Evolutionary conservation across 2,888 invertebrate species (phyloP).

Genomic region (Oxytorus armatus): DNA sequence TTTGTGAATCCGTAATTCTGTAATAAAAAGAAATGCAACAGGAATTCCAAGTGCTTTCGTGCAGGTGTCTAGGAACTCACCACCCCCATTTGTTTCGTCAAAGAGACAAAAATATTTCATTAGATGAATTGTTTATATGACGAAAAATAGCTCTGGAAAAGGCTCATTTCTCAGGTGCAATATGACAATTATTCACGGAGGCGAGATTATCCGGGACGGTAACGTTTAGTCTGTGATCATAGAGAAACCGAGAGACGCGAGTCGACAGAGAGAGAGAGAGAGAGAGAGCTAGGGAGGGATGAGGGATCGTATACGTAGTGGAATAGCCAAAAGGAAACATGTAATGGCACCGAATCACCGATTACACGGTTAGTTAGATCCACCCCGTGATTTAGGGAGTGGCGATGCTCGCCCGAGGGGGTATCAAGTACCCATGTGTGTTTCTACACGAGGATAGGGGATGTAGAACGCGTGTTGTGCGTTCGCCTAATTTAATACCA

Average conservation of each 20-base stretch:
- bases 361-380: slow-evolving; percentile 84
- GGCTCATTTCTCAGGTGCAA: slow-evolving; percentile 32
- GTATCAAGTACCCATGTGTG: slow-evolving; percentile 29
- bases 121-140: slow-evolving; percentile 6
- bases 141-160: neutral
- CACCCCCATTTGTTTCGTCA: neutral
- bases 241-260: slow-evolving; percentile 31
- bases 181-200: slow-evolving; percentile 55
- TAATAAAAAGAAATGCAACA: too few relatives aligned
- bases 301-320: slow-evolving; percentile 1
- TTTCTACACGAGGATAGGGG: slow-evolving; percentile 32
- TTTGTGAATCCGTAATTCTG: too few relatives aligned
- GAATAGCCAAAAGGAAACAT: slow-evolving; percentile 60
- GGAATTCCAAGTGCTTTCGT: neutral
- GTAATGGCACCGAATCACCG: slow-evolving; percentile 81
- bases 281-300: too few relatives aligned
- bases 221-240: slow-evolving; percentile 39
- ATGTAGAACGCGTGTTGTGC: slow-evolving; percentile 29
- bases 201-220: slow-evolving; percentile 48
- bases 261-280: neutral
- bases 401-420: slow-evolving; percentile 23
- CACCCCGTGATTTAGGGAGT: slow-evolving; percentile 78
- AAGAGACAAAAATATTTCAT: slow-evolving; percentile 40
- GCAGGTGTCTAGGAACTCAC: neutral
- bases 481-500: slow-evolving; percentile 55